Evolutionary conservation across 2,113 vertebrate genomes (phyloP).

Genomic region (Nematolebias whitei): DNA sequence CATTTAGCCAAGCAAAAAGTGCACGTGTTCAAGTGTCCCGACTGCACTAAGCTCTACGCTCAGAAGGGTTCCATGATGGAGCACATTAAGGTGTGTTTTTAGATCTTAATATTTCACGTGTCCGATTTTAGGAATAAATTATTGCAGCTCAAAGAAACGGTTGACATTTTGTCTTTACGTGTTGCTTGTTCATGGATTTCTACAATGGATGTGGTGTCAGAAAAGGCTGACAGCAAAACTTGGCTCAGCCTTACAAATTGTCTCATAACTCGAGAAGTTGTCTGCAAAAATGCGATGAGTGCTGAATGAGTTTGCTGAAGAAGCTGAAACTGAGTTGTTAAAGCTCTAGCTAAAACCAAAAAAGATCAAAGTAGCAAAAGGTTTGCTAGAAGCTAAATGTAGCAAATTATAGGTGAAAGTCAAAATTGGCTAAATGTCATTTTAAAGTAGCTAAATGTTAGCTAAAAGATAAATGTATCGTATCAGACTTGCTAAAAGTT

Average conservation of each 20-base stretch:
- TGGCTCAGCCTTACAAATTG: conserved; percentile 66
- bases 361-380: too few relatives aligned
- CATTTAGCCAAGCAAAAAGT: conserved; percentile 94
- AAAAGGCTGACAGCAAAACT: conserved; percentile 62
- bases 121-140: not conserved
- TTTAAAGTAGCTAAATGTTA: too few relatives aligned
- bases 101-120: not conserved
- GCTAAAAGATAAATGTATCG: too few relatives aligned
- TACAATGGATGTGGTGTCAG: conserved; percentile 70
- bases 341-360: too few relatives aligned
- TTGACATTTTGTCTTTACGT: conserved; percentile 63
- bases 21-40: conserved; percentile 94
- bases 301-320: too few relatives aligned
- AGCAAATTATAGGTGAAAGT: too few relatives aligned
- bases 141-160: too few relatives aligned
- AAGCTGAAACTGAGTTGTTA: too few relatives aligned
- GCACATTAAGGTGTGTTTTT: conserved; percentile 88
- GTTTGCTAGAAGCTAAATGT: too few relatives aligned
- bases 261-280: not conserved
- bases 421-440: too few relatives aligned
- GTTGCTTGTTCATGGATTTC: conserved; percentile 67
- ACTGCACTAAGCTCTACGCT: conserved; percentile 95
- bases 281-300: too few relatives aligned
- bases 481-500: too few relatives aligned
- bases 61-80: conserved; percentile 95